These are phyloP conservation scores for Enteromius paludinosus DNA, from an alignment of 2,797 vertebrate genomes.

Conservation along the genomic window DNA sequence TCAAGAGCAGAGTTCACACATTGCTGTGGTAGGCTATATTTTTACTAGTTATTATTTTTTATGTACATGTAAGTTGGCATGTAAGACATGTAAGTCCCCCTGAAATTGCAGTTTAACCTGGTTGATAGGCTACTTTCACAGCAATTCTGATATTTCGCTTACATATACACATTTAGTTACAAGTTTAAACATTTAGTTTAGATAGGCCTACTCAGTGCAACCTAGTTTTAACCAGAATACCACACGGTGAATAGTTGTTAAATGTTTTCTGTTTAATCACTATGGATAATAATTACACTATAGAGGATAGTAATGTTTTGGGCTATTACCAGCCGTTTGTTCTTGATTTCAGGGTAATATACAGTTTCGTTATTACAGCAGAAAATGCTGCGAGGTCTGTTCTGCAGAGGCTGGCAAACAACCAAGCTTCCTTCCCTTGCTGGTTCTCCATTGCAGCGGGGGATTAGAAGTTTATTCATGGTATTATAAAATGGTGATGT, in stretches of 20 bases:
- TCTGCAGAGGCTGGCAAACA: constrained; percentile 46
- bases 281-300: neutral
- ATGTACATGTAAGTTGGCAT: no score
- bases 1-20: neutral
- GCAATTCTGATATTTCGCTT: neutral
- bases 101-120: neutral
- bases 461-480: constrained; percentile 61
- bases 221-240: neutral
- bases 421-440: constrained; percentile 41
- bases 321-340: neutral
- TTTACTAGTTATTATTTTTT: neutral
- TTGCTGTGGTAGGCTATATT: neutral
- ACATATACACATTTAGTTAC: neutral
- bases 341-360: constrained; percentile 5
- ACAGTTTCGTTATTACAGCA: constrained; percentile 37
- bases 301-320: neutral
- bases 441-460: constrained; percentile 41
- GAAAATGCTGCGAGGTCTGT: constrained; percentile 44
- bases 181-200: neutral
- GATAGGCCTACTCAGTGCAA: neutral
- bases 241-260: neutral
- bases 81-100: neutral
- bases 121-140: neutral
- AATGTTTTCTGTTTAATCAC: neutral
- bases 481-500: constrained; percentile 48